These are phyloP conservation scores for Drosophila algonquin DNA, from an alignment of 2,888 invertebrate genomes.

Conservation along the genomic window DNA sequence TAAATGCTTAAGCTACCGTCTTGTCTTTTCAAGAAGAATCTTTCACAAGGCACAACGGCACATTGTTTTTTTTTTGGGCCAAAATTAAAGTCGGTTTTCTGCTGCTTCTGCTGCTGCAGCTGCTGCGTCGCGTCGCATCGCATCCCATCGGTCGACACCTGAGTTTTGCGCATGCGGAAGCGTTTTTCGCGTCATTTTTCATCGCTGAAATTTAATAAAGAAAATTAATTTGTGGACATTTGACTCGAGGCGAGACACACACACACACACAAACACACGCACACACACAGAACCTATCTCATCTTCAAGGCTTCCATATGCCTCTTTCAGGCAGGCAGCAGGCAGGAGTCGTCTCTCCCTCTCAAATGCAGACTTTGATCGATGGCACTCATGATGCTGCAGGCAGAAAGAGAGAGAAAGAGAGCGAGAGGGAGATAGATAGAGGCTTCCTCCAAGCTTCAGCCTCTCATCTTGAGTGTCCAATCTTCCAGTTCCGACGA, in stretches of 20 bases:
- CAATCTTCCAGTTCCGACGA: conserved; percentile 54
- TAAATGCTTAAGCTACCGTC: conserved; percentile 65
- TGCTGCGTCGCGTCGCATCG: conserved; percentile 15
- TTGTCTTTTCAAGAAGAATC: conserved; percentile 53
- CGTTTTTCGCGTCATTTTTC: conserved; percentile 80
- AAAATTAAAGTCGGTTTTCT: conserved; percentile 59
- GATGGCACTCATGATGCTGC: conserved; percentile 76
- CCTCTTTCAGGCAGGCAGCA: conserved; percentile 6
- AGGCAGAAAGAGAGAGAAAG: conserved; percentile 51
- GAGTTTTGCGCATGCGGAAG: conserved; percentile 77
- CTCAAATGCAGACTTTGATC: conserved; percentile 77
- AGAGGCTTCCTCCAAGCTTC: conserved; percentile 10
- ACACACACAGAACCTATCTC: conserved; percentile 8
- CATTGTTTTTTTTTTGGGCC: conserved; percentile 71
- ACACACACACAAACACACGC: conserved; percentile 37
- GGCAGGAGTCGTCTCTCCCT: conserved; percentile 21
- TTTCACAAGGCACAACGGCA: conserved; percentile 60
- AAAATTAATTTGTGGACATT: conserved; percentile 80
- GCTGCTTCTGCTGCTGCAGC: conserved; percentile 3
- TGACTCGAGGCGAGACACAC: conserved; percentile 75
- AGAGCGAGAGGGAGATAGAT: conserved; percentile 34
- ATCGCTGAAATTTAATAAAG: conserved; percentile 80
- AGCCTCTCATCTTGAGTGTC: conserved; percentile 17
- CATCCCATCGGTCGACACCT: conserved; percentile 54
- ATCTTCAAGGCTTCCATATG: conserved; percentile 3